Percentiles rank a stretch among this genome's conserved stretches.
phyloP scores from a whole-genome alignment of 2,113 vertebrate genomes.

The Perccottus glenii region DNA sequence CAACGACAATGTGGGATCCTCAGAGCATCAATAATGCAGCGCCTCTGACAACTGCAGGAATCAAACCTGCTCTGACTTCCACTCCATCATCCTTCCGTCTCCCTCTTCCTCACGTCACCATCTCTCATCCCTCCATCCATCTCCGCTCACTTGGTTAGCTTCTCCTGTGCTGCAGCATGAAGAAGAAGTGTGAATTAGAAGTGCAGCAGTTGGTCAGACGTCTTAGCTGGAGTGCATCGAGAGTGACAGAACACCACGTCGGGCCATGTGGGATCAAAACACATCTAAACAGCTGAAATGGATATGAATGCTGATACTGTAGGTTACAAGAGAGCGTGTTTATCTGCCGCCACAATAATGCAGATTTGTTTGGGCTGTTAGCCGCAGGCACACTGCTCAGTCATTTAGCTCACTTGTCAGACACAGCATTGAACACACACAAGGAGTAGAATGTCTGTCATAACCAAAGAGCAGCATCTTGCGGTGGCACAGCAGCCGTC shows the following conservation, averaged over 20 bases:
- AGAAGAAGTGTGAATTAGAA: constrained; percentile 32
- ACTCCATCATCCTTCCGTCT: constrained; percentile 42
- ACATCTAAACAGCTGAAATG: constrained; percentile 28
- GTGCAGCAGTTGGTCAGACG: constrained; percentile 16
- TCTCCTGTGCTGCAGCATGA: constrained; percentile 23
- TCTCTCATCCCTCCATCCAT: constrained; percentile 38
- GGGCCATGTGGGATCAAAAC: constrained; percentile 40
- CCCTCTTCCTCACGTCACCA: constrained; percentile 9
- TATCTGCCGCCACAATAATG: constrained; percentile 10
- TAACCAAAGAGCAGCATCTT: constrained; percentile 52
- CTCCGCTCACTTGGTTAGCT: constrained; percentile 40
- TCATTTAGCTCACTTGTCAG: constrained; percentile 38
- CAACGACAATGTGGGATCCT: constrained; percentile 56
- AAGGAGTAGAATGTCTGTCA: constrained; percentile 40
- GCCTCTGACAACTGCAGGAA: constrained; percentile 63
- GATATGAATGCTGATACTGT: constrained; percentile 7
- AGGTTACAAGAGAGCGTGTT: constrained; percentile 14
- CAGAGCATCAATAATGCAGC: constrained; percentile 75
- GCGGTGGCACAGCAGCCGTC: constrained; percentile 42
- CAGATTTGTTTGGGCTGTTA: constrained; percentile 23
- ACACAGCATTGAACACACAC: constrained; percentile 17
- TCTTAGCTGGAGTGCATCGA: constrained; percentile 13
- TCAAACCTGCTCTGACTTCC: constrained; percentile 58
- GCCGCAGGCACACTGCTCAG: constrained; percentile 34
- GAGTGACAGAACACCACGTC: constrained; percentile 27